Evolutionary conservation across 1,140 invertebrate species (phyloP).

Genomic region (Sycobia sp.): DNA sequence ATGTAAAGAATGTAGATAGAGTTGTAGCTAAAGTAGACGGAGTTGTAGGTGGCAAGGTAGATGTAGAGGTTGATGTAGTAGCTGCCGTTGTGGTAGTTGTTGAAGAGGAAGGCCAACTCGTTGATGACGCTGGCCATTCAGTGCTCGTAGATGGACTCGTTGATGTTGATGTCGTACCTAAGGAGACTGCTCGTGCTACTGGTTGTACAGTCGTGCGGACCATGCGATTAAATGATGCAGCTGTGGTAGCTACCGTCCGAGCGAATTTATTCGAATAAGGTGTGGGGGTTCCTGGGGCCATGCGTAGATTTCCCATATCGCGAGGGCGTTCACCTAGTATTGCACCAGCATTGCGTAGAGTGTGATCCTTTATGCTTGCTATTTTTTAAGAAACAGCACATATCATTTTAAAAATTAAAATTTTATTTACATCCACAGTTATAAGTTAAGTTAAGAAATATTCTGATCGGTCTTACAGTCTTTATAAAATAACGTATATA

Average conservation of each 20-base stretch:
- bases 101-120: conserved; percentile 6
- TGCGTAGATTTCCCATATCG: conserved; percentile 50
- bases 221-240: conserved; percentile 49
- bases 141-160: conserved; percentile 54
- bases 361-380: conserved; percentile 69
- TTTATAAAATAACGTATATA: no score
- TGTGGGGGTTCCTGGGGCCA: conserved; percentile 35
- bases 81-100: conserved; percentile 33
- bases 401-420: no score
- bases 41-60: conserved; percentile 43
- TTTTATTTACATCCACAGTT: no score
- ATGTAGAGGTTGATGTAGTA: conserved; percentile 44
- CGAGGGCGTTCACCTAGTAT: conserved; percentile 66
- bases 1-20: conserved; percentile 47
- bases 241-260: conserved; percentile 44
- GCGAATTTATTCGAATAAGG: conserved; percentile 35
- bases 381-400: no score
- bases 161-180: conserved; percentile 40
- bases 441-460: no score
- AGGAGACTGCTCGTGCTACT: conserved; percentile 50
- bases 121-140: conserved; percentile 40
- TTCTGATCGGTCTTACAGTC: no score
- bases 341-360: conserved; percentile 66
- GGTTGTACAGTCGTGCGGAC: conserved; percentile 54
- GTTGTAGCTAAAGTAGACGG: conserved; percentile 44